Conservation (phyloP, 2,113 vertebrate genomes). For the Bos indicus region DNA sequence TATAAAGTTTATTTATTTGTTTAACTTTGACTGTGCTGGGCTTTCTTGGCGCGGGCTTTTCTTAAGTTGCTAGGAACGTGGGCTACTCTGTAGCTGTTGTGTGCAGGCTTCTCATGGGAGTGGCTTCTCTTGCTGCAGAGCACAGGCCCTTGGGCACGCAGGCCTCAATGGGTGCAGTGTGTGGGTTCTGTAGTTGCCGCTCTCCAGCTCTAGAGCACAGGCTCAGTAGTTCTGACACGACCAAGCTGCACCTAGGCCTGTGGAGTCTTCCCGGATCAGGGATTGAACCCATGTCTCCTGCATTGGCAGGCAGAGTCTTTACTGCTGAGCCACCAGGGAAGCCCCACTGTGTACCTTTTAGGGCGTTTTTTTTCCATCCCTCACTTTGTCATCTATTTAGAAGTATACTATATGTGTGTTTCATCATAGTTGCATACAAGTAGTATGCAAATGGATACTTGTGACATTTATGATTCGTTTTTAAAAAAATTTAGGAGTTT, state of each 20-base stretch:
- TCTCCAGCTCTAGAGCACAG: background rate
- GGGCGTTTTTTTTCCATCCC: background rate
- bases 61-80: background rate
- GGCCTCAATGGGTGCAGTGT: accelerated
- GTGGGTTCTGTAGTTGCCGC: background rate
- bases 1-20: background rate
- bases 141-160: background rate
- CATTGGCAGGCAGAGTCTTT: background rate
- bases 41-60: background rate
- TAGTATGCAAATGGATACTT: background rate
- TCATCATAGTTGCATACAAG: background rate
- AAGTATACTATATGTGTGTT: background rate
- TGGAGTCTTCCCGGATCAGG: background rate
- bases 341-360: background rate
- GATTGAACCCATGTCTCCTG: background rate
- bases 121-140: background rate
- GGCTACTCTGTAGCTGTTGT: background rate
- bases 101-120: background rate
- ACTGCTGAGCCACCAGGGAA: background rate
- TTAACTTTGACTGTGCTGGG: background rate
- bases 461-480: background rate
- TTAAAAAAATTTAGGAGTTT: background rate
- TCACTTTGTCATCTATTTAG: background rate
- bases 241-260: background rate
- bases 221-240: background rate